Percentiles rank a stretch among this genome's conserved stretches.
Conservation (phyloP, 2,797 vertebrate genomes). For the Brachyrhaphis roseni region DNA sequence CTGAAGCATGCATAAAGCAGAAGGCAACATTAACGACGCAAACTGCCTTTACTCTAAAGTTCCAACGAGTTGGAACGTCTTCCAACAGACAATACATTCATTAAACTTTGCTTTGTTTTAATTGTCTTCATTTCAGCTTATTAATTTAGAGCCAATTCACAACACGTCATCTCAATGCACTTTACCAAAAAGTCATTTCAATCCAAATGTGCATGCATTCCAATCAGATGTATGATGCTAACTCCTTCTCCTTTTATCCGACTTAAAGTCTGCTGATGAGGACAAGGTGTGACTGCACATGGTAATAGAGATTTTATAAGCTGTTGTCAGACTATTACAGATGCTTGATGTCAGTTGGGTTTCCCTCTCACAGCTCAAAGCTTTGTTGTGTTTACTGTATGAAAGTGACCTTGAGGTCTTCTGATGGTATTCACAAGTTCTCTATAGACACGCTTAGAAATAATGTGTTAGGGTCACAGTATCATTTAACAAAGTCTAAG, state of each 20-base stretch:
- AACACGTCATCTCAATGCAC: too few relatives aligned
- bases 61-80: too few relatives aligned
- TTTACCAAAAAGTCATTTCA: too few relatives aligned
- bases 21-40: not conserved
- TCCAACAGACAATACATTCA: too few relatives aligned
- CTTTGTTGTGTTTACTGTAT: constrained; percentile 12
- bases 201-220: too few relatives aligned
- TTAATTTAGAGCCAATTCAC: too few relatives aligned
- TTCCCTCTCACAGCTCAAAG: constrained; percentile 18
- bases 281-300: not conserved
- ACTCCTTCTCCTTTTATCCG: not conserved
- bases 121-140: too few relatives aligned
- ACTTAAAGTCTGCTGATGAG: not conserved
- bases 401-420: constrained; percentile 36
- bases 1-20: not conserved
- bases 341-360: constrained; percentile 1
- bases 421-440: constrained; percentile 27
- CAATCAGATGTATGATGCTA: too few relatives aligned
- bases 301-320: constrained; percentile 8
- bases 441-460: constrained; percentile 10
- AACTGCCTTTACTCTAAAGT: too few relatives aligned
- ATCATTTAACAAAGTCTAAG: constrained; percentile 21
- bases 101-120: too few relatives aligned
- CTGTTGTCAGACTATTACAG: constrained; percentile 4
- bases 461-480: not conserved